These are phyloP conservation scores for Phataginus tetradactyla DNA, from an alignment of 2,797 vertebrate species.

Conservation along the genomic window DNA sequence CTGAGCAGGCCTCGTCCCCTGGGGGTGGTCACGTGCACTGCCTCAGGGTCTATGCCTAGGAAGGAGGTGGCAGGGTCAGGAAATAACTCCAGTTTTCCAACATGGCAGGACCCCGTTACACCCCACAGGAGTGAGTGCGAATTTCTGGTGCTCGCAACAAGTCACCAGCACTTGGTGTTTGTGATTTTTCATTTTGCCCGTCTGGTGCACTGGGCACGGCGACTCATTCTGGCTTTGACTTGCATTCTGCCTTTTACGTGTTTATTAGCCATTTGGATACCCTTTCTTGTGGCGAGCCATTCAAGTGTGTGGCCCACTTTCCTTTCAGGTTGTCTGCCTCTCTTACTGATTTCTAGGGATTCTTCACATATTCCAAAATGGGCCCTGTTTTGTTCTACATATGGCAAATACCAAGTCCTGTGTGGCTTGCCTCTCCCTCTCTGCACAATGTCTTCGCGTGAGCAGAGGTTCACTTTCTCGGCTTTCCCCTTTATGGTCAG, in stretches of 20 bases:
- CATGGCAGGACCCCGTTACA: no score
- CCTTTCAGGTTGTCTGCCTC: neutral
- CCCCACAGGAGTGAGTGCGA: neutral
- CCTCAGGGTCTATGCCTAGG: neutral
- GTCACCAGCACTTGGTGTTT: neutral
- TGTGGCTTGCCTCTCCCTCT: no score
- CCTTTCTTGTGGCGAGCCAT: neutral
- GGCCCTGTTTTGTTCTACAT: neutral
- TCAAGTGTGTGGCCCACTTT: neutral
- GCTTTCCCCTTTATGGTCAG: neutral
- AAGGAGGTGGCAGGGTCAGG: neutral
- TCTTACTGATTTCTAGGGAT: neutral
- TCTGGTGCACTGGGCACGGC: neutral
- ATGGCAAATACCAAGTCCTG: neutral
- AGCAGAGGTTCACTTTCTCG: no score
- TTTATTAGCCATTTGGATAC: neutral
- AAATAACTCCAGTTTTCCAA: neutral
- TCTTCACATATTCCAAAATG: neutral
- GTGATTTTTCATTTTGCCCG: neutral
- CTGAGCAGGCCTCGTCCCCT: neutral
- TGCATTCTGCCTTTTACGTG: neutral
- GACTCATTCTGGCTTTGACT: neutral
- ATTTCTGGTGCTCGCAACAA: neutral
- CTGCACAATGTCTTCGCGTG: neutral
- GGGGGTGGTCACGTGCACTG: neutral